Conservation (phyloP, 2,888 invertebrate genomes). For the Campoplex capitator region DNA sequence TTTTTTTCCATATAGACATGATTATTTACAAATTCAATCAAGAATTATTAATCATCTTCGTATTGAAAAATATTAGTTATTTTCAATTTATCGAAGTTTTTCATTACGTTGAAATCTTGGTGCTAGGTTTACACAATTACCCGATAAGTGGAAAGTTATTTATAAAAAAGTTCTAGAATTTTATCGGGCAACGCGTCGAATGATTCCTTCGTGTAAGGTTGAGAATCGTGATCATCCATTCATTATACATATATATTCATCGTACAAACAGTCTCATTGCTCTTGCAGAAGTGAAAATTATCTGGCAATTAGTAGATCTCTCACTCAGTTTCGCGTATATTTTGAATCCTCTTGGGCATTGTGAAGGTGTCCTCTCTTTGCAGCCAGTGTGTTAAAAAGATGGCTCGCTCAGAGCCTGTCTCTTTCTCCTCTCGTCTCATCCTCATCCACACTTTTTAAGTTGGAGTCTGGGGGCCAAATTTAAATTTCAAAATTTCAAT, state of each 20-base stretch:
- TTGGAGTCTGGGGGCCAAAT: slow-evolving; percentile 83
- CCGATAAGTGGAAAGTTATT: neutral
- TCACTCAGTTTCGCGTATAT: slow-evolving; percentile 35
- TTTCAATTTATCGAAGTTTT: neutral
- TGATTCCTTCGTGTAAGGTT: neutral
- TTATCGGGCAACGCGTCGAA: slow-evolving; percentile 16
- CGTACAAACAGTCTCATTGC: slow-evolving; percentile 24
- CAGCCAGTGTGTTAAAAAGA: slow-evolving; percentile 35
- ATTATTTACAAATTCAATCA: neutral
- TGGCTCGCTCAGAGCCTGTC: neutral
- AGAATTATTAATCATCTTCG: neutral
- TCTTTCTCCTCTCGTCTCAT: slow-evolving; percentile 74
- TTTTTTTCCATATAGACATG: neutral
- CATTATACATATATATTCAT: neutral
- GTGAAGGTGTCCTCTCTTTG: slow-evolving; percentile 43
- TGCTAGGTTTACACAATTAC: neutral
- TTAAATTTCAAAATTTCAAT: slow-evolving; percentile 86
- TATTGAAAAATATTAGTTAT: neutral
- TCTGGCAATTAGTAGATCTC: slow-evolving; percentile 80
- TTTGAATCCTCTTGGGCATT: slow-evolving; percentile 41
- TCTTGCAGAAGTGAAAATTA: slow-evolving; percentile 75
- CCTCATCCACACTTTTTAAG: slow-evolving; percentile 80
- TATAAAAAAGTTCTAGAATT: slow-evolving; percentile 26
- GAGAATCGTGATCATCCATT: neutral
- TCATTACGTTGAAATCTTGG: neutral